Evolutionary conservation across 2,797 vertebrate species (phyloP).

Genomic region (Tiaroga cobitis): DNA sequence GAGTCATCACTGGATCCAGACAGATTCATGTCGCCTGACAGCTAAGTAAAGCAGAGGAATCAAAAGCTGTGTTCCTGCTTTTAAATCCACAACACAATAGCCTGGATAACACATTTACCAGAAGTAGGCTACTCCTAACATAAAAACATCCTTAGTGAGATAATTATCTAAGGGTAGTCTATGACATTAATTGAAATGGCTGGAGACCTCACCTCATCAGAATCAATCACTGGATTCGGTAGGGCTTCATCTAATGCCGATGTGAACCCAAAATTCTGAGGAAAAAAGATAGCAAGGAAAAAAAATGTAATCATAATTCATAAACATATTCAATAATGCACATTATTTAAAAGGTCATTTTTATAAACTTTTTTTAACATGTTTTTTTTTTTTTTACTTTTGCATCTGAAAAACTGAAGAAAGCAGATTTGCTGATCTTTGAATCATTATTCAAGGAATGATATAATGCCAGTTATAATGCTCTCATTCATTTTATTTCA

Average conservation of each 20-base stretch:
- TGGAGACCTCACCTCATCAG: not conserved
- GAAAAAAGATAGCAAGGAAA: no score
- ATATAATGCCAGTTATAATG: not conserved
- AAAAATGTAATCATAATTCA: not conserved
- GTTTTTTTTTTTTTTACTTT: not conserved
- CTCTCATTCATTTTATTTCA: not conserved
- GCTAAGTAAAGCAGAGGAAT: not conserved
- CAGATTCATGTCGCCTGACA: no score
- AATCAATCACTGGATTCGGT: accelerated
- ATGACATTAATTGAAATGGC: not conserved
- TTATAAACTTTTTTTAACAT: not conserved
- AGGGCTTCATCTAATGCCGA: accelerated
- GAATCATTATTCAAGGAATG: not conserved
- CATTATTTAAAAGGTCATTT: not conserved
- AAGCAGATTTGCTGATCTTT: not conserved
- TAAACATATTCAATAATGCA: not conserved
- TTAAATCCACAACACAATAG: not conserved
- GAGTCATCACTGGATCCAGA: not conserved
- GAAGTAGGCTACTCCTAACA: not conserved
- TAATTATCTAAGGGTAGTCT: not conserved
- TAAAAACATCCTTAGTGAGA: not conserved
- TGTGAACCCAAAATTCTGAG: not conserved
- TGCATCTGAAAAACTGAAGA: not conserved
- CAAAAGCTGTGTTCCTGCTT: not conserved
- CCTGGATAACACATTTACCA: not conserved